Base-by-base conservation (phyloP, 1,140 invertebrate genomes). In the Ceratitis capitata region DNA sequence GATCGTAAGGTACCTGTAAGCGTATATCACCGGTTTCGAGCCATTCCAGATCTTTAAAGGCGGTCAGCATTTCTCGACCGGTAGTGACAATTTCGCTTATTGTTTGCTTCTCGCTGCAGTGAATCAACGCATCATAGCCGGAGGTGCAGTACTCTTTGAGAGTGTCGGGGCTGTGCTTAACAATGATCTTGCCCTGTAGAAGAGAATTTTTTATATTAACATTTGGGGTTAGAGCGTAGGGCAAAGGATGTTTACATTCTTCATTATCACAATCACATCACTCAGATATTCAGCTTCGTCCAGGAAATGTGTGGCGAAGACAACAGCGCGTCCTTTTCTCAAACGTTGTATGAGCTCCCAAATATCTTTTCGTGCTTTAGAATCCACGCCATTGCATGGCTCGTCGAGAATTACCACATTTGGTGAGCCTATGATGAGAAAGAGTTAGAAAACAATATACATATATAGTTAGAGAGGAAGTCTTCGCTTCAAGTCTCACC, bases 371-470 rank as follows among this genome's bases (percentile, higher is more conserved):
- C 92, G 87, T 0, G 96, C 95, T 16, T 95, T 95, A 0, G 96
- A 96, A 90, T 97, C 96, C 16, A 97, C 96, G 1, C 96, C 96
- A 78, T 95, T 95, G 9, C 96, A 96, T 3, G 96, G 96, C 87
- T 97, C 96, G 89, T 97, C 98, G 85, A 99, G 92, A 86, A 98
- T 96, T 10, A 98, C 95, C 1, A 98, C 93, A 58, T 95, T 94
- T 0, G 92, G 92, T 23, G 90, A 91, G 39, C 88, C 91, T 88
- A 29, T 1, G 82, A 53, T 42, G 49, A 32, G n/a, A 4, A 9
- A n/a, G 19, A 49, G 74, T 35, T 26, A 35, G 82, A 74, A 58
- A 85, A 26, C 26, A 23, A 16, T 69, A 5, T n/a, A 39, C 16
- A 51, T 3, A 74, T 16, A 19, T 84, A 19, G 23, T 26, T 39